These are phyloP conservation scores for Enteromius thamalakanensis DNA, from an alignment of 2,797 vertebrate species.

Conservation along the genomic window DNA sequence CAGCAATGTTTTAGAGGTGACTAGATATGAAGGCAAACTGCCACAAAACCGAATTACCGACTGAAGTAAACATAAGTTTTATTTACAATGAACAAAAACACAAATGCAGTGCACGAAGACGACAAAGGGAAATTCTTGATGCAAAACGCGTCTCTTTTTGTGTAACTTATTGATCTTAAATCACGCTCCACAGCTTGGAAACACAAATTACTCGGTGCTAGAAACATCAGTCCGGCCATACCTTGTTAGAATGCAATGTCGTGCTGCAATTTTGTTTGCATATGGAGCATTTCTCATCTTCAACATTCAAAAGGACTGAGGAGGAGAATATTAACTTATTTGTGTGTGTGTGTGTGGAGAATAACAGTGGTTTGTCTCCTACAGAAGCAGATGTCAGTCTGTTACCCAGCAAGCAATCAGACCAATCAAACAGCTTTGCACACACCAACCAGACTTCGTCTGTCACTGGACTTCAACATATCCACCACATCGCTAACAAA, in stretches of 20 bases:
- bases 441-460: slow-evolving; percentile 32
- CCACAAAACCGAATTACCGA: slow-evolving; percentile 1
- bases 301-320: not conserved
- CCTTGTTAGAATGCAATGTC: not conserved
- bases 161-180: slow-evolving; percentile 18
- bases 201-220: not conserved
- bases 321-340: slow-evolving; percentile 10
- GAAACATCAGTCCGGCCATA: not conserved
- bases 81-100: not conserved
- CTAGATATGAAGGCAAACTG: slow-evolving; percentile 49
- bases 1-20: slow-evolving; percentile 69
- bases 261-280: not conserved
- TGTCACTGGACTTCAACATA: slow-evolving; percentile 35
- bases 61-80: slow-evolving; percentile 16
- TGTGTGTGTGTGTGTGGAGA: not conserved
- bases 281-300: not conserved
- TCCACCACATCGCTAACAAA: slow-evolving; percentile 7
- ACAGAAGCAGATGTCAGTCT: slow-evolving; percentile 40
- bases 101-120: not conserved
- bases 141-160: not conserved
- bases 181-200: not conserved
- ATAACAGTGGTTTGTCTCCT: not conserved
- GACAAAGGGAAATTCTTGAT: slow-evolving; percentile 1
- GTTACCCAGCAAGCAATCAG: slow-evolving; percentile 34
- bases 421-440: slow-evolving; percentile 40